Evolutionary conservation across 1,140 invertebrate species (phyloP).

Genomic region (Eueides isabella): DNA sequence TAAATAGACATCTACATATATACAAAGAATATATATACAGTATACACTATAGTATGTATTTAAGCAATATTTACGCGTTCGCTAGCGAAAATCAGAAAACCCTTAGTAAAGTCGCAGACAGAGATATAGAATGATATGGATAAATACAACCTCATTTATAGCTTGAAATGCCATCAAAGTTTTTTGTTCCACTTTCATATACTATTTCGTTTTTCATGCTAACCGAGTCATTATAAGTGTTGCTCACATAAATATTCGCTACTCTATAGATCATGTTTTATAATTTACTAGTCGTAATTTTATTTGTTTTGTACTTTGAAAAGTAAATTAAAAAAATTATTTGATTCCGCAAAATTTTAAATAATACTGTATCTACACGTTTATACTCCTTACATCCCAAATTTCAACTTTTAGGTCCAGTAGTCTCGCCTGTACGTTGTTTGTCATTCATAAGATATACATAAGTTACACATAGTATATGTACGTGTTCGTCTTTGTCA

Average conservation of each 20-base stretch:
- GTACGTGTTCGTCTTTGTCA: not conserved
- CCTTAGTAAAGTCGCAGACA: not conserved
- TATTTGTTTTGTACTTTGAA: too few relatives aligned
- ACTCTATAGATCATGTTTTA: too few relatives aligned
- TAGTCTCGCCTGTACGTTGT: too few relatives aligned
- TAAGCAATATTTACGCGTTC: not conserved
- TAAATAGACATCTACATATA: too few relatives aligned
- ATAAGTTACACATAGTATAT: not conserved
- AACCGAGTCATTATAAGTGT: not conserved
- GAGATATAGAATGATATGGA: constrained; percentile 18
- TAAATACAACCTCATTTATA: constrained; percentile 16
- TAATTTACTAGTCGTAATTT: too few relatives aligned
- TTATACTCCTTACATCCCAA: too few relatives aligned
- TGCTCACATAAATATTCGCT: not conserved
- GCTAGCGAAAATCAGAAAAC: not conserved
- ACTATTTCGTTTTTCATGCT: constrained; percentile 2
- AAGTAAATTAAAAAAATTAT: too few relatives aligned
- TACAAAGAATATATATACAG: not conserved
- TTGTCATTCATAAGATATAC: too few relatives aligned
- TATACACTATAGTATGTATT: not conserved
- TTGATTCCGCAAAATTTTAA: not conserved
- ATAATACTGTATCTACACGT: too few relatives aligned
- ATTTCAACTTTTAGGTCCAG: too few relatives aligned
- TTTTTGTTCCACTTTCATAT: constrained; percentile 19
- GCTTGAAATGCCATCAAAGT: constrained; percentile 21